phyloP scores from a whole-genome alignment of 2,888 invertebrate genomes.

The Drosophila infuscata region DNA sequence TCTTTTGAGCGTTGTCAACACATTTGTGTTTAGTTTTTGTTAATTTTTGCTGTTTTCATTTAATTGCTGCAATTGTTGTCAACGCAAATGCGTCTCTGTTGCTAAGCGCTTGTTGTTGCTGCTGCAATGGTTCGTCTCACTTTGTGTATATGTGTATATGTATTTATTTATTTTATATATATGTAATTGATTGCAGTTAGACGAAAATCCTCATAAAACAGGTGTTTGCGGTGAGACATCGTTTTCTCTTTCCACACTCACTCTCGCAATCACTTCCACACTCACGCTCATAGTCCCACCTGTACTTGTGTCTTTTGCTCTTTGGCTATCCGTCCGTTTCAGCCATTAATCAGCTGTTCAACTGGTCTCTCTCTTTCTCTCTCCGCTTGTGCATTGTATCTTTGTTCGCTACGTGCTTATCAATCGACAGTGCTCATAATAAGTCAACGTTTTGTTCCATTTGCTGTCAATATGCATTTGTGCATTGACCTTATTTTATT shows the following conservation, averaged over 20 bases:
- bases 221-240: conserved; percentile 35
- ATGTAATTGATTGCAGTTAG: conserved; percentile 1
- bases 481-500: conserved; percentile 10
- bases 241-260: background rate
- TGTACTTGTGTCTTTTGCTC: conserved; percentile 9
- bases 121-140: background rate
- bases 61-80: conserved; percentile 30
- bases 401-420: conserved; percentile 55
- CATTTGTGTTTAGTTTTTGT: conserved; percentile 23
- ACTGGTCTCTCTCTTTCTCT: conserved; percentile 12
- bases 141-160: background rate
- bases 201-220: conserved; percentile 24
- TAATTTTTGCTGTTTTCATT: conserved; percentile 4
- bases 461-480: conserved; percentile 29
- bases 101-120: conserved; percentile 38
- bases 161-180: background rate
- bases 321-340: conserved; percentile 4
- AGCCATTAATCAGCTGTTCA: conserved; percentile 57
- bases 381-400: background rate
- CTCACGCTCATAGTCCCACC: background rate
- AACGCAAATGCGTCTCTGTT: conserved; percentile 22
- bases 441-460: conserved; percentile 46
- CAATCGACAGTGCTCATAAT: conserved; percentile 38
- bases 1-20: conserved; percentile 35
- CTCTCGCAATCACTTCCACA: background rate